These are phyloP conservation scores for Theocolax elegans DNA, from an alignment of 1,140 invertebrate genomes.

Conservation along the genomic window DNA sequence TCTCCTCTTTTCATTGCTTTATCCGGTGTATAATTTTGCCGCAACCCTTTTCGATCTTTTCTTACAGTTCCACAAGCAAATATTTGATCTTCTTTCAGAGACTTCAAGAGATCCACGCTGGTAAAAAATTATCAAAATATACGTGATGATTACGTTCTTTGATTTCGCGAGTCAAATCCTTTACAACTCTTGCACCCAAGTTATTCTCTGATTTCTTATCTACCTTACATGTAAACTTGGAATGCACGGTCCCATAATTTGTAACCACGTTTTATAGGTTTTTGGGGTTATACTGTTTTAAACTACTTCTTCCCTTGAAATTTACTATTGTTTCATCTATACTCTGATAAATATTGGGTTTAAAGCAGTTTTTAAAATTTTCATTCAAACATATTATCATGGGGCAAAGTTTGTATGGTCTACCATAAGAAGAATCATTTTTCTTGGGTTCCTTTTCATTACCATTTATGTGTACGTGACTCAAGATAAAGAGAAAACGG, in stretches of 20 bases:
- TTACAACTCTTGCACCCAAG: slow-evolving; percentile 57
- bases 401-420: slow-evolving; percentile 59
- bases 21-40: no score
- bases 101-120: no score
- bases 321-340: slow-evolving; percentile 59
- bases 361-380: slow-evolving; percentile 21
- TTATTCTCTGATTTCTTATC: slow-evolving; percentile 46
- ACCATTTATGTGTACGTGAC: slow-evolving; percentile 56
- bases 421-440: slow-evolving; percentile 54
- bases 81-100: no score
- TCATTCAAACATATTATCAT: slow-evolving; percentile 48
- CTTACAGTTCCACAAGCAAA: no score
- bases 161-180: slow-evolving; percentile 41
- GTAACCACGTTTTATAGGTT: slow-evolving; percentile 64
- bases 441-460: slow-evolving; percentile 51
- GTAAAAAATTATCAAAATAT: no score
- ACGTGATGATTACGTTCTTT: no score
- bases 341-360: slow-evolving; percentile 36
- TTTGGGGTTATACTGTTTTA: slow-evolving; percentile 68
- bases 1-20: no score
- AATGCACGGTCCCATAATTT: slow-evolving; percentile 54
- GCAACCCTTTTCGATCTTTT: no score
- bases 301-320: slow-evolving; percentile 55
- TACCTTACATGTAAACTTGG: slow-evolving; percentile 62
- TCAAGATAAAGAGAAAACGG: slow-evolving; percentile 58